phyloP scores from a whole-genome alignment of 2,888 invertebrate genomes.

The Epiblema foenella region DNA sequence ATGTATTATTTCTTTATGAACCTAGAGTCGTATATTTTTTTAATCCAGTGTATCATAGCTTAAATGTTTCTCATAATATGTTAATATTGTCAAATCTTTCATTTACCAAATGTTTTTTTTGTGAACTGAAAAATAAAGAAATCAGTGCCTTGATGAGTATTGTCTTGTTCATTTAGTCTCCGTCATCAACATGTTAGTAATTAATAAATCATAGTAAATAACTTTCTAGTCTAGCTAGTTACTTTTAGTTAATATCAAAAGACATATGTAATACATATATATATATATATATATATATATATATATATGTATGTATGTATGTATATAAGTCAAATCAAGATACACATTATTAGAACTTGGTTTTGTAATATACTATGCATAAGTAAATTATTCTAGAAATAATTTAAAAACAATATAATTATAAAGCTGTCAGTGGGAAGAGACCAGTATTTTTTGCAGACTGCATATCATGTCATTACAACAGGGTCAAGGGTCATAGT shows the following conservation, averaged over 20 bases:
- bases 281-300: no score
- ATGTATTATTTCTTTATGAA: conserved; percentile 7
- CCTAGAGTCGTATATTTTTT: background rate
- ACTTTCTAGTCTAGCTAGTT: no score
- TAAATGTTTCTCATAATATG: conserved; percentile 4
- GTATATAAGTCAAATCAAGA: background rate
- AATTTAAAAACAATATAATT: background rate
- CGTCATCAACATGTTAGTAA: background rate
- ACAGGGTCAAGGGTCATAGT: background rate
- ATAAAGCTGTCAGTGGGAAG: background rate
- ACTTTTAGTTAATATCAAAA: background rate
- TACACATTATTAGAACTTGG: conserved; percentile 1
- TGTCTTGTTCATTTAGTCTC: background rate
- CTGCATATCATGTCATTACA: background rate
- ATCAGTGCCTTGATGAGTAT: conserved; percentile 39
- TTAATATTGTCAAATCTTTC: conserved; percentile 14
- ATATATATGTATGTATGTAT: no score
- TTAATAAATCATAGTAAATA: background rate
- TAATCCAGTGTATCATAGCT: background rate
- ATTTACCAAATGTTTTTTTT: conserved; percentile 26
- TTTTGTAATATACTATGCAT: background rate
- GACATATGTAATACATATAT: no score
- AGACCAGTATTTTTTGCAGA: background rate
- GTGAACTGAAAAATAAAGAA: conserved; percentile 22
- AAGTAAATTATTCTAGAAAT: conserved; percentile 3